Base-by-base conservation (phyloP, 2,113 vertebrate species). In the Microcebus lehilahytsara region DNA sequence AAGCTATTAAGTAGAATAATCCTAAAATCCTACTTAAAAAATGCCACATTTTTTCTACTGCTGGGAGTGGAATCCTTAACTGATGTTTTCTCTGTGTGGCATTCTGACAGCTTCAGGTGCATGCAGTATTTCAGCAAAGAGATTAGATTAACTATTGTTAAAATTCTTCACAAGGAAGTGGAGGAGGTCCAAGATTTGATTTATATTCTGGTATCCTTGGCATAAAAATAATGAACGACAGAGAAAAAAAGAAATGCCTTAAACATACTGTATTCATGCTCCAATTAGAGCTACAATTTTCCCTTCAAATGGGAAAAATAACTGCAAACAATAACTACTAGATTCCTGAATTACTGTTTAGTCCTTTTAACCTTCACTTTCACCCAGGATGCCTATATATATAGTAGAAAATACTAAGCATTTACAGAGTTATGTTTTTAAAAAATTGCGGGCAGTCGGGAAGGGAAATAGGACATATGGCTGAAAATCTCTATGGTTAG, bases 71-170 rank as follows among this genome's bases (percentile, higher is more conserved):
- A 93, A 81, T 91, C 62, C 25, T 84, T 96, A 92, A 71, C 25
- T 40, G 94, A 2, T 90, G 42, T 85, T 91, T 96, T 96, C 56
- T 96, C 60, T 96, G 53, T 83, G 56, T 94, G 60, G 53, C 69
- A 95, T 92, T 89, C 67, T 86, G 92, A 93, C n/a, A 96, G 51
- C 56, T 4, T 89, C 58, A 96, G 83, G 77, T 94, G 64, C 72
- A 62, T 83, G 75, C 5, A 81, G 37, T 94, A 67, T 74, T 95
- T 88, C 46, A 79, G 56, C 19, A 96, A 64, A 96, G 42, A 64
- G 60, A 92, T 97, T 66, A 86, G 87, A 94, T 94, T 67, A 97
- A 34, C 84, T 72, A 69, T 96, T 97, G 90, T 96, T 95, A 96
- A 93, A 94, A 95, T 83, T 66, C 78, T 97, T 95, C 96, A 78